Evolutionary conservation across 35 echinoderm and acorn worm species (phyloP), one percentile per base, ranked within the genome.

Genomic region (Amphiura filiformis): DNA sequence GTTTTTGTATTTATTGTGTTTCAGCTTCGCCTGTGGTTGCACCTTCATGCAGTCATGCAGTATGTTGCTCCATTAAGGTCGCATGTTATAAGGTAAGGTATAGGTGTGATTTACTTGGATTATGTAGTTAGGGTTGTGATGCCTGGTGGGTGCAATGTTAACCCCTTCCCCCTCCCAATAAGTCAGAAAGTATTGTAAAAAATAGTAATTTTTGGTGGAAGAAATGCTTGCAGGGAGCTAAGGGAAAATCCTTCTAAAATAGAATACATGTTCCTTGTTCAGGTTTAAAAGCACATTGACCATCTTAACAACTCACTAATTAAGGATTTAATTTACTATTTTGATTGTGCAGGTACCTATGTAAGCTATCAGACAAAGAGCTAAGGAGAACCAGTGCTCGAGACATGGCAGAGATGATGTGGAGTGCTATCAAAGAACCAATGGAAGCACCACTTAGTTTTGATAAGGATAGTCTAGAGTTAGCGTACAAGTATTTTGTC

Each of bases 341-440:
- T n/a, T n/a, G n/a, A n/a, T n/a, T n/a, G n/a, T n/a, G n/a, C n/a
- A 95, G 93, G 42, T 95, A 95, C 83, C 47, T 95, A 79, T 95
- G 93, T 57, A 87, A 82, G 81, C 65, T 95, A 34, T 76, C 89
- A 9, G 93, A 95, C 65, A 91, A 95, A 80, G 93, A 95, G 47
- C 89, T 95, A 35, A 56, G 93, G 31, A 52, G 80, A 22, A 91
- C 90, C 52, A 87, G 80, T 70, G 93, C 93, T 1, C 57, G 93
- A 3, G 86, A 87, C 44, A 95, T 95, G 93, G 93, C 93, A 22
- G 93, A 95, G 36, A 91, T 95, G 88, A 95, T 95, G 89, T 95
- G 93, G 93, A 95, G 88, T 57, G 86, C 89, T 39, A 95, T 95
- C 80, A 95, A 95, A 75, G 93, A 95, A 40, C 93, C 93, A 22